Conservation (phyloP, 2,113 vertebrate genomes). For the Ardeotis arabs region DNA sequence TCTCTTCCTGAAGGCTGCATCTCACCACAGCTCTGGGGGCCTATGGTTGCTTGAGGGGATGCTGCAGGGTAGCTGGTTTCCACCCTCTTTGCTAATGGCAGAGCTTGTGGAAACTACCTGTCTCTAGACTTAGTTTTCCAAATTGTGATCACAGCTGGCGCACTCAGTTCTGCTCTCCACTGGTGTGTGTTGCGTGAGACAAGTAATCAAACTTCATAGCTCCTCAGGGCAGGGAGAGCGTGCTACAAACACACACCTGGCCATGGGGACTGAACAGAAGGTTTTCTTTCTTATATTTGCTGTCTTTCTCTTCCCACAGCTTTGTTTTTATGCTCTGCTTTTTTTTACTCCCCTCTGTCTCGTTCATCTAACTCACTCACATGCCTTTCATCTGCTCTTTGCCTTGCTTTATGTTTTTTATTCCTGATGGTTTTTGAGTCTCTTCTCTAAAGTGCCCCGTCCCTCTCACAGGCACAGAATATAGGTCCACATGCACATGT, state of each 20-base stretch:
- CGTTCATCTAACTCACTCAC: not conserved
- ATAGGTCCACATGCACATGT: not conserved
- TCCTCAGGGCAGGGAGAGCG: not conserved
- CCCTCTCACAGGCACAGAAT: not conserved
- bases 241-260: not conserved
- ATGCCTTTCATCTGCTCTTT: not conserved
- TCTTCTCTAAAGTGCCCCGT: not conserved
- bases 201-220: not conserved
- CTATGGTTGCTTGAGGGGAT: not conserved
- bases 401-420: not conserved
- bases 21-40: not conserved
- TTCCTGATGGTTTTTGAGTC: not conserved
- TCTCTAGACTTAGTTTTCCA: not conserved
- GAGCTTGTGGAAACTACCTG: not conserved
- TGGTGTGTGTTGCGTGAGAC: not conserved
- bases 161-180: not conserved
- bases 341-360: not conserved
- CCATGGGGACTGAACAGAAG: not conserved
- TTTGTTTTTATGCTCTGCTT: not conserved
- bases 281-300: not conserved
- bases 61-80: not conserved
- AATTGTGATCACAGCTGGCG: not conserved
- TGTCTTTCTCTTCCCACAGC: not conserved
- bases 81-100: not conserved
- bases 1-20: not conserved